Evolutionary conservation across 2,113 vertebrate species (phyloP), one percentile per base, ranked within the genome.

Genomic region (Puntigrus tetrazona): DNA sequence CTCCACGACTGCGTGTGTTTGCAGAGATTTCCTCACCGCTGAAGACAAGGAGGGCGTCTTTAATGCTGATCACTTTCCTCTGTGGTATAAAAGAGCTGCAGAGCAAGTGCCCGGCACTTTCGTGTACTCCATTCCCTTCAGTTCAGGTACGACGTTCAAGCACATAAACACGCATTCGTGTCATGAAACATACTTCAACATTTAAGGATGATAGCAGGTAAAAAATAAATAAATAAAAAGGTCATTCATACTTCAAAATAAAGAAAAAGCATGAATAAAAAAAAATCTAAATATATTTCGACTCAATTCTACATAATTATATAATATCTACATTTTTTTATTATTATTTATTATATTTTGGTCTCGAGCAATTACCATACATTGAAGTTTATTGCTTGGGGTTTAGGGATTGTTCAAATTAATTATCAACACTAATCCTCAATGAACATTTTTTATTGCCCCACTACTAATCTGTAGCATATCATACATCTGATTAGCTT

Each of bases 11-110:
- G 38, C 72, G 84, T 92, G 86, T 92, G 81, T 94, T 92, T 94
- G 86, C 92, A 99, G 98, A 95, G 97, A 98, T 86, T 98, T 99
- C 88, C 94, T 98, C 92, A 97, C 95, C 91, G 95, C 96, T 65
- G 96, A 97, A 91, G 97, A 99, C 91, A 97, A 96, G 90, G 98
- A 99, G 88, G 98, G 97, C 36, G 97, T 97, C 89, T 99, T 99
- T 87, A 99, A 98, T 13, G 98, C 97, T 20, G 98, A 99, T 90
- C 98, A 99, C 90, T 99, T 99, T 87, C 98, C 98, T 52, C 95
- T 99, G 86, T 99, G 97, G 97, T 99, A 99, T 92, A 96, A 96
- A 92, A 95, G 97, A 94, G 97, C 97, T 0, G 97, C 97, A 3
- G 98, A 99, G 84, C 98, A 98, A 91, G 94, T 98, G 88, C 96